A percentile compares a stretch with the other conserved stretches of the same genome.
These are phyloP conservation scores for Lasioglossum morio DNA, from an alignment of 2,888 invertebrate species.

Conservation along the genomic window DNA sequence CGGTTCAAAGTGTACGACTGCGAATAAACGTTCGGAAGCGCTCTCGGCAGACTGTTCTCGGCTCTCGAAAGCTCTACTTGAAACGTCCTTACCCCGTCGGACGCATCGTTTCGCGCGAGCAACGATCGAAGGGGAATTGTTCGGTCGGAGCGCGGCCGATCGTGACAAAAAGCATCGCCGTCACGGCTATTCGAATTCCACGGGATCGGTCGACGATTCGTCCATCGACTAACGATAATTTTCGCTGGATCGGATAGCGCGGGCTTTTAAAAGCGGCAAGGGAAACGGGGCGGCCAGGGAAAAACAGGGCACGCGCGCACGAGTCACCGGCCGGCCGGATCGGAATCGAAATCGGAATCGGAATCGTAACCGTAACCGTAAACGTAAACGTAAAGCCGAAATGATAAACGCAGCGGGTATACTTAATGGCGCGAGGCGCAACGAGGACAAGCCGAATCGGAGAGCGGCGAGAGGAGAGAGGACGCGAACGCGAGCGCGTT, in stretches of 20 bases:
- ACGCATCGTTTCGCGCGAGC: conserved; percentile 12
- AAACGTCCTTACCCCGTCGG: neutral
- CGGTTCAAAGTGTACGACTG: neutral
- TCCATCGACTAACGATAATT: conserved; percentile 29
- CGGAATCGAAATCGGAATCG: conserved; percentile 8
- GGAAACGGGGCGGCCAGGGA: neutral
- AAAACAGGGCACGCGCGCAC: conserved; percentile 47
- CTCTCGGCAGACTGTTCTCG: too few relatives aligned
- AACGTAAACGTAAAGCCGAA: conserved; percentile 80
- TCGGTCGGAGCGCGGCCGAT: neutral
- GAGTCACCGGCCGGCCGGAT: conserved; percentile 27
- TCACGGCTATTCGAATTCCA: conserved; percentile 27
- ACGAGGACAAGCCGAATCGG: conserved; percentile 19
- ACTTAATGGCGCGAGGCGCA: conserved; percentile 75
- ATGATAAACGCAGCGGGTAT: conserved; percentile 80
- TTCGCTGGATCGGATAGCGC: conserved; percentile 1
- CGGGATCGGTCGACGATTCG: conserved; percentile 9
- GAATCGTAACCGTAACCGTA: conserved; percentile 71
- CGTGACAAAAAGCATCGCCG: conserved; percentile 11
- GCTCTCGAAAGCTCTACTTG: neutral
- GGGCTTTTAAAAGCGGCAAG: conserved; percentile 14
- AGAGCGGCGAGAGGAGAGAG: neutral
- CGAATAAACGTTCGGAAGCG: neutral
- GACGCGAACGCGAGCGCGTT: conserved; percentile 26
- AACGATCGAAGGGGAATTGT: conserved; percentile 3